Evolutionary conservation across 2,888 invertebrate species (phyloP).

Genomic region (Andrena bicolor): DNA sequence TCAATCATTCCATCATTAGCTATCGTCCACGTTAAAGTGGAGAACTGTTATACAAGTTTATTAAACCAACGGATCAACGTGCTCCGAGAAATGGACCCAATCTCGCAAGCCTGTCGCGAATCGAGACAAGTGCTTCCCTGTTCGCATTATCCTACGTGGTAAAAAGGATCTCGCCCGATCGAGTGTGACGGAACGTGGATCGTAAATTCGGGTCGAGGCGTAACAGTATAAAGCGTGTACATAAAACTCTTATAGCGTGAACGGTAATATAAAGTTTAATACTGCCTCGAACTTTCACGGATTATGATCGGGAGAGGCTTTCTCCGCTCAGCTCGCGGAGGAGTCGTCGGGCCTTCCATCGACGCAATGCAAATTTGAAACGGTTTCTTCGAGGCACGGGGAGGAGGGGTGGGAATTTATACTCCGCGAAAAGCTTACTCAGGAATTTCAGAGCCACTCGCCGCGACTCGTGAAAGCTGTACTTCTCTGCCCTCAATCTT

Average conservation of each 20-base stretch:
- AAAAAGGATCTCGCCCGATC: constrained; percentile 47
- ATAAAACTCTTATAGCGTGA: constrained; percentile 49
- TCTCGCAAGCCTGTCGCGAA: background rate
- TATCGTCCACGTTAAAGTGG: no score
- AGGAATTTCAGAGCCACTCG: constrained; percentile 21
- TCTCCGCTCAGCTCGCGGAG: background rate
- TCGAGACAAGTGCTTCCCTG: background rate
- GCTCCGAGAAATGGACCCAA: background rate
- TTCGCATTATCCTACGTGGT: background rate
- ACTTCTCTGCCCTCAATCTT: background rate
- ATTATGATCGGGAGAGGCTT: constrained; percentile 61
- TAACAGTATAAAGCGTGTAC: constrained; percentile 62
- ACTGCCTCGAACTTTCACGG: constrained; percentile 57
- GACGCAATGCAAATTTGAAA: constrained; percentile 60
- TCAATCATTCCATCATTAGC: no score
- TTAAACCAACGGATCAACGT: no score
- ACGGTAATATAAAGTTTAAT: constrained; percentile 66
- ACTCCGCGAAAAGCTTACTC: constrained; percentile 10
- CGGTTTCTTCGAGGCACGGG: constrained; percentile 49
- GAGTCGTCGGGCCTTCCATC: constrained; percentile 29
- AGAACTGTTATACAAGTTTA: no score
- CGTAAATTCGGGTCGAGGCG: constrained; percentile 63
- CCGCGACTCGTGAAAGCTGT: background rate
- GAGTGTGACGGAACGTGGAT: constrained; percentile 57
- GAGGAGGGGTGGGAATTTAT: constrained; percentile 46